Conservation (phyloP, 2,888 invertebrate species). For the Lycocerus yunnanus region DNA sequence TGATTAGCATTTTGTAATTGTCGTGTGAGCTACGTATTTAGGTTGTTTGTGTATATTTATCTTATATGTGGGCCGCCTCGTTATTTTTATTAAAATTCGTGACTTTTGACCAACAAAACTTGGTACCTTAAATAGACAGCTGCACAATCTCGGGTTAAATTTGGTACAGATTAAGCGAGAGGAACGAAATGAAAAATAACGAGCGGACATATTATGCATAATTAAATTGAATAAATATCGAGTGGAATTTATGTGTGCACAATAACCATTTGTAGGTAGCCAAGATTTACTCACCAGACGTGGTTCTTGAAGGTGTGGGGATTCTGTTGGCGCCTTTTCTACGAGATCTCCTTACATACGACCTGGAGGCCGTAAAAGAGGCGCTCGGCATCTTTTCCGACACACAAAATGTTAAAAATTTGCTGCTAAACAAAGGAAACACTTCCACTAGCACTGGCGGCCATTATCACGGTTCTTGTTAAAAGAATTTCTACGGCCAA, state of each 20-base stretch:
- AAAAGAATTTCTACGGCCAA: constrained; percentile 44
- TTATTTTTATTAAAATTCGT: constrained; percentile 45
- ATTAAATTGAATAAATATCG: constrained; percentile 17
- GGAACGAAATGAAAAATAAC: background rate
- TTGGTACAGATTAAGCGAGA: constrained; percentile 4
- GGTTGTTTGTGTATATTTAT: constrained; percentile 40
- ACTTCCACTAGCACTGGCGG: constrained; percentile 78
- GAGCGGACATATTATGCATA: background rate
- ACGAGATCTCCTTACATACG: constrained; percentile 88
- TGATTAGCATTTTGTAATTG: background rate
- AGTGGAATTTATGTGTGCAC: constrained; percentile 22
- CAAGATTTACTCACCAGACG: constrained; percentile 70
- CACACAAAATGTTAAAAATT: constrained; percentile 54
- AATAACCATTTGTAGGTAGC: constrained; percentile 13
- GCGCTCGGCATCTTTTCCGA: constrained; percentile 88
- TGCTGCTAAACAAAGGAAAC: constrained; percentile 81
- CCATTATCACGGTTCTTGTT: constrained; percentile 77
- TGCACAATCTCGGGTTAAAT: constrained; percentile 3
- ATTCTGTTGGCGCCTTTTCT: constrained; percentile 90
- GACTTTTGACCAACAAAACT: constrained; percentile 27
- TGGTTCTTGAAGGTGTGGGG: constrained; percentile 79
- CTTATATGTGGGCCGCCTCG: constrained; percentile 47
- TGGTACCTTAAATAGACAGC: constrained; percentile 3
- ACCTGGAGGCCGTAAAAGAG: constrained; percentile 91
- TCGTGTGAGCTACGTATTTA: constrained; percentile 17